Base-by-base conservation (phyloP, 2,797 vertebrate genomes). In the Rhodeus uyekii region DNA sequence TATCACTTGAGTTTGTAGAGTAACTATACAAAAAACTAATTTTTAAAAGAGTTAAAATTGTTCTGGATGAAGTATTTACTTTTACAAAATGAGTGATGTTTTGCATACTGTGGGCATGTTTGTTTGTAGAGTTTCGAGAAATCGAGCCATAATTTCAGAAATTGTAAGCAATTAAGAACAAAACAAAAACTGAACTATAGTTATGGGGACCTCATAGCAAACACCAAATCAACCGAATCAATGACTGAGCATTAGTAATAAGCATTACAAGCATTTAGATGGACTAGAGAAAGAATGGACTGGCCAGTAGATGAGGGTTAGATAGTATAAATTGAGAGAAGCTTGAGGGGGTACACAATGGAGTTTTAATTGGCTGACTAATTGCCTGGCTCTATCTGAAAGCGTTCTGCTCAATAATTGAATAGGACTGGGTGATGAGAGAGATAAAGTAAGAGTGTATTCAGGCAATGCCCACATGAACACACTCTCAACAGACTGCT, bases 361-460 rank as follows among this genome's bases (percentile, higher is more conserved):
- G 81, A 69, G 34, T 79, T 86, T 87, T 87, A 87, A 88, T 87
- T 87, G 83, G 69, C 71, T 64, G 76, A 85, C 84, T 88, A 87
- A 87, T 87, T 87, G 83, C 77, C 39, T 78, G 60, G 69, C 58
- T 80, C 48, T 55, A 75, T 72, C 63, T 76, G 42, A 78, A 81
- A 85, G 58, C 58, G 80, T 81, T 86, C 72, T 78, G 78, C 68
- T 84, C 61, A 79, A 76, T 88, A 82, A 87, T 74, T 42, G 42
- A 81, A 75, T 69, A 58, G 42, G 67, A 84, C 71, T 82, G 78
- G 80, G 53, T 74, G 78, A 79, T 84, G 65, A 61, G 75, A 84
- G 27, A 84, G 85, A 84, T 82, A 84, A 79, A 78, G 58, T 36
- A 61, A 61, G 55, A 77, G 19, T 73, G 48, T 69, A 39, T 68